phyloP scores from a whole-genome alignment of 2,888 invertebrate species.

The Julus scandinavius region DNA sequence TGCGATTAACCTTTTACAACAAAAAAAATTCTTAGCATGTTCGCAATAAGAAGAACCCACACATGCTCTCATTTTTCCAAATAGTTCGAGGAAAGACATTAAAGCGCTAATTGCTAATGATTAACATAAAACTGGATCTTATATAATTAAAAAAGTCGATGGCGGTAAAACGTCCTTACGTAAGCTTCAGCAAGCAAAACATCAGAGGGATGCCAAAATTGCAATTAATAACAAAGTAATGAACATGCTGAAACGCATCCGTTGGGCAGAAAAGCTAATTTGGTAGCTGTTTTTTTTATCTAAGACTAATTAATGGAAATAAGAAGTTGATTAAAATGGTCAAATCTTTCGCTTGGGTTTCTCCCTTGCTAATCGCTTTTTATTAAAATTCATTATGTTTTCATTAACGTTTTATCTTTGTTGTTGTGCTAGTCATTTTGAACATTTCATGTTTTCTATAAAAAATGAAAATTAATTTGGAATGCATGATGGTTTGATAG shows the following conservation, averaged over 20 bases:
- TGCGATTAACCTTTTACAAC: background rate
- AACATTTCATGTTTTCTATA: background rate
- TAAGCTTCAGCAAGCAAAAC: background rate
- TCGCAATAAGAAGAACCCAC: background rate
- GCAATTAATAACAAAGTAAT: background rate
- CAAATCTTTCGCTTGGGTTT: background rate
- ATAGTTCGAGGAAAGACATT: conserved; percentile 17
- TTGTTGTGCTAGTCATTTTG: background rate
- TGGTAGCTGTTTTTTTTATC: background rate
- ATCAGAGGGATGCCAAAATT: background rate
- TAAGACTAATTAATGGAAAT: conserved; percentile 9
- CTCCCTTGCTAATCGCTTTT: background rate
- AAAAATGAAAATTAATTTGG: too few species aligned
- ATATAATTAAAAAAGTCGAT: background rate
- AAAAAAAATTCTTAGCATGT: background rate
- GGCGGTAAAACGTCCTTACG: background rate
- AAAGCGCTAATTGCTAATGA: conserved; percentile 30
- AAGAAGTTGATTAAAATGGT: conserved; percentile 15
- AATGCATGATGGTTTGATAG: too few species aligned
- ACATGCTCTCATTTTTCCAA: background rate
- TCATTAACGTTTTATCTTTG: background rate
- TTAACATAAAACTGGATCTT: background rate
- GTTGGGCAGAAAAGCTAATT: conserved; percentile 17
- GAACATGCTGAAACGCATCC: background rate
- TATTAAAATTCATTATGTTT: background rate